Evolutionary conservation across 2,888 invertebrate genomes (phyloP).

Genomic region (Drosophila subquinaria): DNA sequence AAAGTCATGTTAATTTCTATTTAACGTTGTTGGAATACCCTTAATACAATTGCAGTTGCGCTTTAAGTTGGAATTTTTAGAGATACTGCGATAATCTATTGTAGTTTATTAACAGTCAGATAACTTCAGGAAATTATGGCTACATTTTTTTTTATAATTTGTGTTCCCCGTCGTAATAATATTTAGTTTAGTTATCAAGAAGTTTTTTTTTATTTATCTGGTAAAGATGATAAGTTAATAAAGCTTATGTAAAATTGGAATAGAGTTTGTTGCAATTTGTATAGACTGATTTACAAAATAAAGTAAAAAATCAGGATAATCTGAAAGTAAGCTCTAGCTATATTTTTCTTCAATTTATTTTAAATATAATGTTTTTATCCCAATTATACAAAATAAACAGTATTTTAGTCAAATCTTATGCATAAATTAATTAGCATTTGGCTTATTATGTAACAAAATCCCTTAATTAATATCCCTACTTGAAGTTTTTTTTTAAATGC

Average conservation of each 20-base stretch:
- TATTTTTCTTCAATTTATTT: too few relatives aligned
- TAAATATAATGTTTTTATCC: too few relatives aligned
- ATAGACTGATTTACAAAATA: neutral
- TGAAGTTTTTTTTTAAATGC: neutral
- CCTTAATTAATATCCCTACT: neutral
- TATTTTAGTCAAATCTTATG: neutral
- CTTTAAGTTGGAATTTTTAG: constrained; percentile 18
- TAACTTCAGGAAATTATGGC: neutral
- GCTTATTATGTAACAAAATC: neutral
- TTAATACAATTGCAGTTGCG: constrained; percentile 10
- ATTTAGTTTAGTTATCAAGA: neutral
- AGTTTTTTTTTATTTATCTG: neutral
- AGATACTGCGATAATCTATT: neutral
- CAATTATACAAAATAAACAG: neutral
- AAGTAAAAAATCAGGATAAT: too few relatives aligned
- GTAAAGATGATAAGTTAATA: neutral
- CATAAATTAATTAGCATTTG: neutral
- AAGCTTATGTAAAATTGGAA: neutral
- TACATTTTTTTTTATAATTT: neutral
- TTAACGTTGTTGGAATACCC: constrained; percentile 34
- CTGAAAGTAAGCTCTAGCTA: too few relatives aligned
- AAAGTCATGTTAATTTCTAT: constrained; percentile 11
- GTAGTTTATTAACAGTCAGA: neutral
- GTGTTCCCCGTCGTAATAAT: neutral
- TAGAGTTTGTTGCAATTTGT: neutral